A percentile compares a stretch with the other conserved stretches of the same genome.
Evolutionary conservation across 2,113 vertebrate species (phyloP).

Genomic region (Calidris pygmaea): DNA sequence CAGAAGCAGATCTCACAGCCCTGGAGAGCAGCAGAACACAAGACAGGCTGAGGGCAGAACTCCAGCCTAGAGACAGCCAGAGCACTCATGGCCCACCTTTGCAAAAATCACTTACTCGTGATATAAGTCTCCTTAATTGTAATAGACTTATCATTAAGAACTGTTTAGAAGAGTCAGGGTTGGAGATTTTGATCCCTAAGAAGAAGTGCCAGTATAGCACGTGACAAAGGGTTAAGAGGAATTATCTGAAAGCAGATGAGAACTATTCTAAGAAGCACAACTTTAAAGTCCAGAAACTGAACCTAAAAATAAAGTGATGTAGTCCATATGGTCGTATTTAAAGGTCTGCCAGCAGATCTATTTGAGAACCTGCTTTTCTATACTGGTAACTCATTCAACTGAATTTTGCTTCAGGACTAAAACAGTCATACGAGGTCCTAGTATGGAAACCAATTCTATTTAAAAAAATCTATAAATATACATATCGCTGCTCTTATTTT

Average conservation of each 20-base stretch:
- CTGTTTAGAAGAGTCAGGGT: background rate
- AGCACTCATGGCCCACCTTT: background rate
- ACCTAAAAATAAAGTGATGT: background rate
- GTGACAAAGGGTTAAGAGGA: background rate
- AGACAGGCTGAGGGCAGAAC: background rate
- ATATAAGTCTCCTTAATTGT: background rate
- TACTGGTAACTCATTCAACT: background rate
- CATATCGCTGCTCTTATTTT: background rate
- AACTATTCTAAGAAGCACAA: background rate
- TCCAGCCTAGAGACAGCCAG: background rate
- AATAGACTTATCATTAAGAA: background rate
- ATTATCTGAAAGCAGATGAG: background rate
- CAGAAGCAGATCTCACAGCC: background rate
- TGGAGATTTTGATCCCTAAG: background rate
- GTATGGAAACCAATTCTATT: background rate
- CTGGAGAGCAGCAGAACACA: background rate
- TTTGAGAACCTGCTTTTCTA: background rate
- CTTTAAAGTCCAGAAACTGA: constrained; percentile 7
- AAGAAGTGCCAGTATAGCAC: background rate
- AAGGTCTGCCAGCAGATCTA: background rate
- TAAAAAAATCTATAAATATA: background rate
- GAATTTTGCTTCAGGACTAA: constrained; percentile 21
- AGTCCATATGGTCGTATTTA: background rate
- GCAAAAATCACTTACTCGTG: background rate
- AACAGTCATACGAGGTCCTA: background rate